Base-by-base conservation (phyloP, 1,140 invertebrate species). In the Pectinophora gossypiella region DNA sequence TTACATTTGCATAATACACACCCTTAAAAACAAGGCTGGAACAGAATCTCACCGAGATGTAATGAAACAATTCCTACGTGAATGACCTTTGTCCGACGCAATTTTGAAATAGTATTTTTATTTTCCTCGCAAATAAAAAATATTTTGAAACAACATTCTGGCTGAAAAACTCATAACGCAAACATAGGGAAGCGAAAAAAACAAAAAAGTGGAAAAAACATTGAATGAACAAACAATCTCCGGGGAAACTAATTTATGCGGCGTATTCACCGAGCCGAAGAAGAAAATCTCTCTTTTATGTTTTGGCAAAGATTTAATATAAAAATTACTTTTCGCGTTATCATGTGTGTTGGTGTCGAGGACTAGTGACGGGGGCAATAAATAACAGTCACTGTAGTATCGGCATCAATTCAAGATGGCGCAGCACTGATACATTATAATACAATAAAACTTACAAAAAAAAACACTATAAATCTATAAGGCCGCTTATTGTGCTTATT, bases 221-320 rank as follows among this genome's bases (percentile, higher is more conserved):
- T 76, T 64, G 60, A 70, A 68, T 72, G 71, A 65, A 77, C 76
- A 80, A 83, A 83, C 80, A 85, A 80, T 76, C 72, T 80, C 74
- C 74, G 74, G 73, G 58, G 76, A 78, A 85, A 85, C 82, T 85
- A 85, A 84, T 85, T 83, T 84, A 82, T 83, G 76, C 76, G 73
- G 69, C 67, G 70, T 66, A 74, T 73, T 73, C 64, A 65, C 51
- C 64, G 59, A 71, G 62, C 57, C 54, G 61, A 54, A 72, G 68
- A 67, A 76, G 65, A 68, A 44, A 75, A 73, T 72, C 71, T 72
- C 76, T 78, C 82, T 83, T 85, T 85, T 80, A 85, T 85, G 82
- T 85, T 85, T 78, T 68, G 66, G 67, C 64, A 77, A 73, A 78
- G 76, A 78, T 83, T 85, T 85, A 85, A 85, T 85, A 83, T 80